A percentile compares a stretch with the other conserved stretches of the same genome.
These are phyloP conservation scores for Agelas oroides DNA, from an alignment of 37 sponge, comb jelly and placozoan species.

Conservation along the genomic window DNA sequence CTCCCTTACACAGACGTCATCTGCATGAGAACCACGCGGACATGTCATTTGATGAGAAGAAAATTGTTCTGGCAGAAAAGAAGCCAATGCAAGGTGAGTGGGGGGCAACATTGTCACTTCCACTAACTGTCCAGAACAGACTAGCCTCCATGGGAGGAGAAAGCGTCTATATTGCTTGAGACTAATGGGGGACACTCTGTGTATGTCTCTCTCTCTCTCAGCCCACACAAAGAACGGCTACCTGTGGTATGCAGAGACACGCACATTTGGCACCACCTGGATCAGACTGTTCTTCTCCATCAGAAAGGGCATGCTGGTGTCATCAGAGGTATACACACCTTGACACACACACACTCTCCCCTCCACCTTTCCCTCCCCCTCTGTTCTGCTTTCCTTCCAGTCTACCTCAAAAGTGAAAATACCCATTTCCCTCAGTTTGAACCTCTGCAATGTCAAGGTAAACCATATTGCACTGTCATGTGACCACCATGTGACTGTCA, in stretches of 20 bases:
- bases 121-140: too few relatives aligned
- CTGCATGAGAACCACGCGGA: constrained; percentile 15
- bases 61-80: neutral
- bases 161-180: too few relatives aligned
- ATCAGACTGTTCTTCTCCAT: constrained; percentile 65
- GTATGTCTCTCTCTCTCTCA: neutral
- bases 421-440: constrained; percentile 68
- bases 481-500: too few relatives aligned
- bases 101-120: too few relatives aligned
- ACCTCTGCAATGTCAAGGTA: constrained; percentile 87
- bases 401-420: constrained; percentile 48
- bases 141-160: too few relatives aligned
- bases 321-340: constrained; percentile 58
- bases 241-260: constrained; percentile 64
- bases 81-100: neutral
- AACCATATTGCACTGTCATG: neutral
- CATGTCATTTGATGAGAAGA: constrained; percentile 2
- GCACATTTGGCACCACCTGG: constrained; percentile 78
- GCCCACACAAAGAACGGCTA: constrained; percentile 56
- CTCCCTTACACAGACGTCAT: constrained; percentile 29
- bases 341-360: constrained; percentile 2
- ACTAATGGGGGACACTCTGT: neutral
- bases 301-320: constrained; percentile 60
- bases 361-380: neutral
- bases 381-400: constrained; percentile 17